Base-by-base conservation (phyloP, 2,113 vertebrate species). In the Leptobrachium ailaonicum region DNA sequence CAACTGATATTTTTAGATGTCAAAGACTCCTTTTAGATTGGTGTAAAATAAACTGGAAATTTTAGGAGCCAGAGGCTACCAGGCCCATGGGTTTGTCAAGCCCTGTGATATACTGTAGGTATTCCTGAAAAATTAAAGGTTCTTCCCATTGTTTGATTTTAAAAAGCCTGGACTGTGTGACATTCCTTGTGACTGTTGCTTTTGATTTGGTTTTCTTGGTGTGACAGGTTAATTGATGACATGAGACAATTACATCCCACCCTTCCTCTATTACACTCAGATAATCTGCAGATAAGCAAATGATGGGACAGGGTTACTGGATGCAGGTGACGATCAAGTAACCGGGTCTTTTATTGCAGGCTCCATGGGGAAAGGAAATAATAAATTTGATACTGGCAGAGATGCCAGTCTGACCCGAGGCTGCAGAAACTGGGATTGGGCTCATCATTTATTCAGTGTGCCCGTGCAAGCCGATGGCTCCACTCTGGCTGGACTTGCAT, bases 401-500 rank as follows among this genome's bases (percentile, higher is more conserved):
- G 64, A 41, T 64, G 73, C 50, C 63, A 60, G 66, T 80, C 62
- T 74, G 78, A 80, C 78, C 71, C 56, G 71, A 41, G 43, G 63
- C 71, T 40, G 53, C 71, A 80, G 71, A 80, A 73, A 73, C 53
- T 73, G 43, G 71, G 78, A 80, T 73, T 73, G 20, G 7, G 44
- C 53, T 80, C 62, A 73, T 80, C 11, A 80, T 74, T 80, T 74
- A 80, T 80, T 80, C 71, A 80, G 14, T 44, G 78, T n/a, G 20
- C 20, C 20, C 1, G 62, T 76, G 63, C 20, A 74, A 73, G 50
- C 63, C 64, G 71, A 67, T 41, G 62, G 50, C 45, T 66, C 13
- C 70, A 42, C 47, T 79, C 68, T 64, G 70, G 54, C 71, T 73
- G 62, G 63, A 47, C 71, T 67, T 45, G 68, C 60, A 56, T 74